Conservation (phyloP, 2,113 vertebrate species). For the Scatophagus argus region DNA sequence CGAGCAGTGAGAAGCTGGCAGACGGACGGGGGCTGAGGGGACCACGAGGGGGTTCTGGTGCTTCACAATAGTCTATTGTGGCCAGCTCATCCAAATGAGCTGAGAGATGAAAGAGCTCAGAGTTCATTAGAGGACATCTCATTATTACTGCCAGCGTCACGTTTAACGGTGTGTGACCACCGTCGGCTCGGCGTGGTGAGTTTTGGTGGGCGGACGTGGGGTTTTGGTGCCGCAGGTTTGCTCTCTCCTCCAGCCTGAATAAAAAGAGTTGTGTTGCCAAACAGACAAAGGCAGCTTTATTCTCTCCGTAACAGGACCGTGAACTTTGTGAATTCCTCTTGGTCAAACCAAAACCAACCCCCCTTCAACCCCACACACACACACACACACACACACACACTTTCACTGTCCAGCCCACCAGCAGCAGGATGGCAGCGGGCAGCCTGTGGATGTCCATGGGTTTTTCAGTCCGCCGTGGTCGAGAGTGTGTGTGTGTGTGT, state of each 20-base stretch:
- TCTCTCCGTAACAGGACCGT: conserved; percentile 88
- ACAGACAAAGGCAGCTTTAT: conserved; percentile 93
- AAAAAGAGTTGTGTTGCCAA: conserved; percentile 86
- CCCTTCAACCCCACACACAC: conserved; percentile 51
- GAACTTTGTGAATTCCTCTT: conserved; percentile 83
- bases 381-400: conserved; percentile 35
- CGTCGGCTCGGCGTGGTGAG: neutral
- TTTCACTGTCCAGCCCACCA: conserved; percentile 5
- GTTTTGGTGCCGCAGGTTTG: conserved; percentile 13
- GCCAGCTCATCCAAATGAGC: conserved; percentile 84
- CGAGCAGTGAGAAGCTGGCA: conserved; percentile 34
- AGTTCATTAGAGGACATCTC: conserved; percentile 91
- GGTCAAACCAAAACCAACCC: conserved; percentile 48
- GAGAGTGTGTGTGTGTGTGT: conserved; percentile 33
- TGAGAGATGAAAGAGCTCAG: conserved; percentile 85
- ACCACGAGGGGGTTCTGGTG: conserved; percentile 23
- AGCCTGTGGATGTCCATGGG: neutral
- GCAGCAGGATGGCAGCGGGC: neutral
- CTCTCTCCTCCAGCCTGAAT: conserved; percentile 82
- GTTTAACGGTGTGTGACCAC: neutral
- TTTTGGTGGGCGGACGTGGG: neutral
- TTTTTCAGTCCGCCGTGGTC: neutral
- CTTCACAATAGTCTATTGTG: conserved; percentile 93
- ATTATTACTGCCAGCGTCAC: conserved; percentile 76
- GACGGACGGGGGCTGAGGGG: conserved; percentile 27